Base-by-base conservation (phyloP, 2,113 vertebrate genomes). In the Grantiella picta region DNA sequence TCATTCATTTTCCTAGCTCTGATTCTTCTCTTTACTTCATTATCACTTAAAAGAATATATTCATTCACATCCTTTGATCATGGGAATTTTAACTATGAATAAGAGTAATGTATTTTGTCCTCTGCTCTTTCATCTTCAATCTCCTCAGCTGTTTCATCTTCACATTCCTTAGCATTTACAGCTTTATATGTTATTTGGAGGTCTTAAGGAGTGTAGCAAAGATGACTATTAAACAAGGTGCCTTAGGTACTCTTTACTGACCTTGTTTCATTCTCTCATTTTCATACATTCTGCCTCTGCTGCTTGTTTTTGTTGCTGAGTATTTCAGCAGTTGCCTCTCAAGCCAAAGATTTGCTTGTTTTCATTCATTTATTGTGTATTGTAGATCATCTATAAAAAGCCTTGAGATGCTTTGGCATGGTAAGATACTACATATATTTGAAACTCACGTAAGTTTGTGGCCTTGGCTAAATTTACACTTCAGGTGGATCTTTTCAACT, bases 241-340 rank as follows among this genome's bases (percentile, higher is more conserved):
- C 97, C 98, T 98, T 98, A 97, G 97, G 97, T 98, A 83, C 96
- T 98, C 97, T 97, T 97, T 96, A 92, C 23, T 96, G 97, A 98
- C 98, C 97, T 98, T 96, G 96, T 96, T 95, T 96, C 94, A 92
- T 94, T 83, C 89, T 97, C 97, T 91, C 78, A 81, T 78, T 89
- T 86, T 94, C 24, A 50, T 83, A 90, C 70, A 85, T 95, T 90
- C 69, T 95, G 86, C 90, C 91, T 97, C 86, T 94, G 80, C 92
- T 94, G 77, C 59, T 96, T 95, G 45, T 76, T 97, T 93, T 94
- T 78, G 71, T 96, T 97, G 94, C 92, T 93, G 96, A 93, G 50
- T 95, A 88, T 82, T 82, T 91, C 95, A 69, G 90, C 80, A 93
- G 68, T 90, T 95, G 86, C 95, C 95, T 96, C 94, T 95, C 95